Conservation (phyloP, 2,113 vertebrate species). For the Nerophis ophidion region DNA sequence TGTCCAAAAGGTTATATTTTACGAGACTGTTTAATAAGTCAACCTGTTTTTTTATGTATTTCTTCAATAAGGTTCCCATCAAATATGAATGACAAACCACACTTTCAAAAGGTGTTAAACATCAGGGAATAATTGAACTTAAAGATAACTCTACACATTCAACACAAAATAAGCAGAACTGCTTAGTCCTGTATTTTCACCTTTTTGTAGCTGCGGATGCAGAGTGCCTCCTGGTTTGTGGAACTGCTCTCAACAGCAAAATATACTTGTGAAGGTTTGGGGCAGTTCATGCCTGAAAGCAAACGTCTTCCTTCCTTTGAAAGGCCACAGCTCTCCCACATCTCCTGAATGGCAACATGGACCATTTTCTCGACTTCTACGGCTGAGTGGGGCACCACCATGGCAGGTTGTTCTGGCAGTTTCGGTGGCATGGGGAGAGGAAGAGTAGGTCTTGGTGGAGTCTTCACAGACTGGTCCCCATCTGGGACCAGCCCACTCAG, state of each 20-base stretch:
- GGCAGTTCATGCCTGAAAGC: slow-evolving; percentile 43
- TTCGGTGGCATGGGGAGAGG: slow-evolving; percentile 67
- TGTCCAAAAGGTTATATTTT: too few relatives aligned
- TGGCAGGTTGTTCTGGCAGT: slow-evolving; percentile 75
- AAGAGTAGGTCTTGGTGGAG: slow-evolving; percentile 73
- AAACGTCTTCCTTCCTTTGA: slow-evolving; percentile 66
- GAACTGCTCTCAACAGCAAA: slow-evolving; percentile 57
- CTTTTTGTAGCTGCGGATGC: slow-evolving; percentile 84
- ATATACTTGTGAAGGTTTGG: slow-evolving; percentile 64
- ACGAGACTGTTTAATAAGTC: background rate
- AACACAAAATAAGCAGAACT: background rate
- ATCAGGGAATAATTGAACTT: background rate
- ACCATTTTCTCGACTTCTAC: slow-evolving; percentile 85
- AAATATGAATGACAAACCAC: too few relatives aligned
- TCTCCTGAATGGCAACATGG: slow-evolving; percentile 76
- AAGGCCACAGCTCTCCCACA: slow-evolving; percentile 83
- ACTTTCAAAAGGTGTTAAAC: too few relatives aligned
- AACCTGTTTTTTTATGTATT: too few relatives aligned
- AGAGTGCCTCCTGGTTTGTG: slow-evolving; percentile 74
- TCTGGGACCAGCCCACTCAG: slow-evolving; percentile 28
- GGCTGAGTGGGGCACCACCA: slow-evolving; percentile 85
- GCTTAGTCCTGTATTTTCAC: slow-evolving; percentile 50
- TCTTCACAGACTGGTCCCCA: slow-evolving; percentile 55
- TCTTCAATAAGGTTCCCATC: too few relatives aligned
- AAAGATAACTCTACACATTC: background rate